A percentile compares a stretch with the other conserved stretches of the same genome.
phyloP scores from a whole-genome alignment of 2,888 invertebrate species.

The Dicranocentrus wangi region DNA sequence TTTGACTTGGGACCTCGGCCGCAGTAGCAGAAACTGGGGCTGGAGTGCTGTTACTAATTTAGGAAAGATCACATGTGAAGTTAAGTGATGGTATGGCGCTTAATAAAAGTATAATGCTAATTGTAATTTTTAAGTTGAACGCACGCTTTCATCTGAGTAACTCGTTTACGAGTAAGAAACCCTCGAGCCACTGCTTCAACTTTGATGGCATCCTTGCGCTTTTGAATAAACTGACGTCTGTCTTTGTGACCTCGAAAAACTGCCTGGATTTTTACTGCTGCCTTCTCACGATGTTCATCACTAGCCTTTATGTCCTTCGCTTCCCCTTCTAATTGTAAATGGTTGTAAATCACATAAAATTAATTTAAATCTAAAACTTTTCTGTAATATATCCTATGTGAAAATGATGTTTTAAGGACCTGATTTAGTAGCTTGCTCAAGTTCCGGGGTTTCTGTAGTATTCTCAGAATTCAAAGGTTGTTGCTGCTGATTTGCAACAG shows the following conservation, averaged over 20 bases:
- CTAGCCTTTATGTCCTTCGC: neutral
- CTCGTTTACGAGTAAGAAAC: conserved; percentile 16
- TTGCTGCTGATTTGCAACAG: neutral
- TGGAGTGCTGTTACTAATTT: too few relatives aligned
- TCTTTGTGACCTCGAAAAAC: conserved; percentile 26
- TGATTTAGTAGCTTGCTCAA: too few relatives aligned
- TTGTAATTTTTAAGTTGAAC: neutral
- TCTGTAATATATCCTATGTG: neutral
- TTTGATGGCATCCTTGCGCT: conserved; percentile 11
- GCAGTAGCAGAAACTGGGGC: too few relatives aligned
- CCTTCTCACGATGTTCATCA: conserved; percentile 14
- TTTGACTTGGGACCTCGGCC: too few relatives aligned
- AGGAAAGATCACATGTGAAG: too few relatives aligned
- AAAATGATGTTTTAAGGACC: too few relatives aligned
- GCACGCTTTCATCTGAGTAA: conserved; percentile 8
- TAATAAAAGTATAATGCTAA: neutral
- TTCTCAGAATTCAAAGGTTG: too few relatives aligned
- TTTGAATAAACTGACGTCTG: conserved; percentile 1
- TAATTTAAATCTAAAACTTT: neutral
- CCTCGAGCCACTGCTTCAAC: conserved; percentile 30
- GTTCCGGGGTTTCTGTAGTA: too few relatives aligned
- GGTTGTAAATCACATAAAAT: neutral
- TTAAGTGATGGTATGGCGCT: too few relatives aligned
- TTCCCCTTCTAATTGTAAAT: neutral
- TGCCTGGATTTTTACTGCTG: conserved; percentile 41